Conservation (phyloP, 2,113 vertebrate genomes). For the Melanostigma gelatinosum region DNA sequence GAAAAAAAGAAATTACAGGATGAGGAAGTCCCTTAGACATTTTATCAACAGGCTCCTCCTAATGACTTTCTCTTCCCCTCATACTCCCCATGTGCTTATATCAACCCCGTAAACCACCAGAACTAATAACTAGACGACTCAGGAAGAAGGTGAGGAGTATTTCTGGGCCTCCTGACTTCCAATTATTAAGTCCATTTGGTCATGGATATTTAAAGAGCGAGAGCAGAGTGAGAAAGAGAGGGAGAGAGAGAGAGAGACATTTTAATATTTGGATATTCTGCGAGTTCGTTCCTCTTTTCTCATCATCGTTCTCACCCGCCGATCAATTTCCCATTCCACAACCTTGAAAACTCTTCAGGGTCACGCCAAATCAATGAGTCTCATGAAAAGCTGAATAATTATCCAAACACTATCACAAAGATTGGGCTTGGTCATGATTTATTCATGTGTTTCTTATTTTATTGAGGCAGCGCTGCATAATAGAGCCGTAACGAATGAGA, state of each 20-base stretch:
- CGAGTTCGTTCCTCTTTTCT: conserved; percentile 34
- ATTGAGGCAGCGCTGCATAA: conserved; percentile 62
- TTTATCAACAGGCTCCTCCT: conserved; percentile 27
- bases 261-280: conserved; percentile 67
- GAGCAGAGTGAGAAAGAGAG: conserved; percentile 10
- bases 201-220: conserved; percentile 62
- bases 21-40: conserved; percentile 26
- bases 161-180: conserved; percentile 68
- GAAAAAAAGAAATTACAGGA: conserved; percentile 1
- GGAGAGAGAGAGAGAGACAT: conserved; percentile 41
- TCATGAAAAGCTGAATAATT: conserved; percentile 69
- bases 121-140: conserved; percentile 67
- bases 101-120: conserved; percentile 61
- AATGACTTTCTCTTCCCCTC: conserved; percentile 61
- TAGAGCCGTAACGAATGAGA: conserved; percentile 67
- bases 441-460: conserved; percentile 73
- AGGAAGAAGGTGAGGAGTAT: conserved; percentile 56
- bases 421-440: conserved; percentile 58
- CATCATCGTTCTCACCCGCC: conserved; percentile 23
- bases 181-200: conserved; percentile 77
- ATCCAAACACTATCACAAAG: conserved; percentile 63
- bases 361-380: conserved; percentile 68
- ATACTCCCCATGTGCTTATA: conserved; percentile 56
- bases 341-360: conserved; percentile 70
- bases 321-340: conserved; percentile 65